Base-by-base conservation (phyloP, 2,888 invertebrate species). In the Sarcophaga variegata region DNA sequence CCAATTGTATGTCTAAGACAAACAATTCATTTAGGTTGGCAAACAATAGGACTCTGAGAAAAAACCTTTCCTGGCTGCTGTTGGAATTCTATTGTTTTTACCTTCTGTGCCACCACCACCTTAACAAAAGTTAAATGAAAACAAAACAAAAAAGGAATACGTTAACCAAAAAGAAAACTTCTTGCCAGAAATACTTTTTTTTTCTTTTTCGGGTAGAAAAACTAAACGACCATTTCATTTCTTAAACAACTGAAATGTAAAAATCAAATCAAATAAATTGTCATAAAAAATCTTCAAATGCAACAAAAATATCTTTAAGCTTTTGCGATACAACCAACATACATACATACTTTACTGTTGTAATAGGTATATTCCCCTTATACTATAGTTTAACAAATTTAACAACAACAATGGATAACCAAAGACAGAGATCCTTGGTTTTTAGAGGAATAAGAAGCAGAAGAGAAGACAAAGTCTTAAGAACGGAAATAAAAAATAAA, bases 1-100 rank as follows among this genome's bases (percentile, higher is more conserved):
- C 37, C 10, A 54, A 77, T 60, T 74, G 67, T 72, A 62, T 64
- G 54, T 8, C 71, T 67, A 59, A 85, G 49, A 75, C 63, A 88
- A 87, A 88, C 87, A 87, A 87, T 88, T 88, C 85, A 83, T 87
- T 88, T 83, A 87, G 64, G 77, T 83, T 80, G 72, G 86, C 80
- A 86, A 86, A 83, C 72, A 86, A 60, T 86, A 69, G 64, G 83
- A 81, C 83, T 63, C 59, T 45, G 37, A 80, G 63, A 62, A 66
- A 45, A 62, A 62, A 71, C 14, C 54, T 45, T 72, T 17, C 77
- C 11, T 64, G 49, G 37, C 37, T 37, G 37, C 10, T 37, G 37
- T 37, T 8, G 8, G 37, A 37, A 37, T 69, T 45, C 25, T 60
- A 3, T 17, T 71, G 17, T 59, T 59, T 27, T 59, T 17, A 62